Percentiles rank a stretch among this genome's conserved stretches.
Conservation (phyloP, 2,888 invertebrate species). For the Argyresthia albistria region DNA sequence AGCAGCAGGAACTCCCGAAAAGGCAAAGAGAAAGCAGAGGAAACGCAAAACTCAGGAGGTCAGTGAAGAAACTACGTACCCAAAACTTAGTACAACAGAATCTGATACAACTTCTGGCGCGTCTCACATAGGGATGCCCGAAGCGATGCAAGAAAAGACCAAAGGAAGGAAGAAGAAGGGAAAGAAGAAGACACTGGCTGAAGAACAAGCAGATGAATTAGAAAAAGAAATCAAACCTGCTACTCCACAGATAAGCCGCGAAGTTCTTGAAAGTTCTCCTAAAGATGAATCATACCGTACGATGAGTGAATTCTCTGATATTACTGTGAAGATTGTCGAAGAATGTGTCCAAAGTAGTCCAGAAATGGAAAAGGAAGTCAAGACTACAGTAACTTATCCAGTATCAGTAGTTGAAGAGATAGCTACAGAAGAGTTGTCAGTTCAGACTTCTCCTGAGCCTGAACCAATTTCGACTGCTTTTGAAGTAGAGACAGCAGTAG, state of each 20-base stretch:
- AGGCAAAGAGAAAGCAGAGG: slow-evolving; percentile 64
- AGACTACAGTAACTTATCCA: slow-evolving; percentile 69
- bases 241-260: slow-evolving; percentile 59
- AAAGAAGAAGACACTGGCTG: slow-evolving; percentile 54
- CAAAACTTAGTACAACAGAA: slow-evolving; percentile 46
- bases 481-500: not conserved
- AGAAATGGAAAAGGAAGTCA: slow-evolving; percentile 53
- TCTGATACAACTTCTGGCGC: slow-evolving; percentile 42
- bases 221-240: slow-evolving; percentile 33
- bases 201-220: slow-evolving; percentile 24
- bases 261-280: slow-evolving; percentile 63
- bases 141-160: slow-evolving; percentile 22
- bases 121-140: slow-evolving; percentile 32
- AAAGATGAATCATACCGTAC: slow-evolving; percentile 73
- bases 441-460: slow-evolving; percentile 74
- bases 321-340: slow-evolving; percentile 77
- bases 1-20: slow-evolving; percentile 26
- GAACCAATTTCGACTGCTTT: slow-evolving; percentile 37
- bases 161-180: slow-evolving; percentile 62
- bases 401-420: slow-evolving; percentile 74
- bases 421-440: slow-evolving; percentile 67
- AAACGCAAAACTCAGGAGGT: slow-evolving; percentile 43
- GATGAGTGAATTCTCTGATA: slow-evolving; percentile 71
- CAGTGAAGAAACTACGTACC: slow-evolving; percentile 56
- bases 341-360: slow-evolving; percentile 73